phyloP scores from a whole-genome alignment of 2,888 invertebrate genomes.

The Microctonus aethiopoides region DNA sequence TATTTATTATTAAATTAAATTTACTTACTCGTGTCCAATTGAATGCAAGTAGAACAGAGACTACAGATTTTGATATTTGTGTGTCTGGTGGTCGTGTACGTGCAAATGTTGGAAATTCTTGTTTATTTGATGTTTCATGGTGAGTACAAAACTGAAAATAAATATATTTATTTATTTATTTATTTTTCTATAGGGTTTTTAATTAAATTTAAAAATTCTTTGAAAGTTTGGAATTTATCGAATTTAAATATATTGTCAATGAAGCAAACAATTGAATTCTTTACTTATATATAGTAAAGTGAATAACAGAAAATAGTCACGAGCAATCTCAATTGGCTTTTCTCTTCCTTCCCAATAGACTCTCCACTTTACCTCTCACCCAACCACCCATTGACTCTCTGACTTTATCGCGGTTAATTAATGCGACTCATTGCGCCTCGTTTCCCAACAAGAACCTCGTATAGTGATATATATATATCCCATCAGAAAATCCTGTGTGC shows the following conservation, averaged over 20 bases:
- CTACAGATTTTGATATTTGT: conserved; percentile 92
- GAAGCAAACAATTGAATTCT: background rate
- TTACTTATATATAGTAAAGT: background rate
- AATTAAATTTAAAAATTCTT: background rate
- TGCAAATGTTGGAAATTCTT: conserved; percentile 89
- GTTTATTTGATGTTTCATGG: conserved; percentile 88
- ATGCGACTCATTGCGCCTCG: conserved; percentile 12
- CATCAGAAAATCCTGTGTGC: background rate
- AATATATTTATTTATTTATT: conserved; percentile 31
- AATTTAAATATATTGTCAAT: background rate
- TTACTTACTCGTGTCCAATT: conserved; percentile 87
- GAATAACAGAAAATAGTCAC: background rate
- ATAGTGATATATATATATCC: too few relatives aligned
- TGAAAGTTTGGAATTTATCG: background rate
- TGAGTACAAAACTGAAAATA: conserved; percentile 87
- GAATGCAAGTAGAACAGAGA: conserved; percentile 84
- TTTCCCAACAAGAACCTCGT: background rate
- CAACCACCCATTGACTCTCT: background rate
- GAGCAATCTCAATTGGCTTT: background rate
- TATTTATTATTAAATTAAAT: background rate
- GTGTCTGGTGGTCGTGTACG: conserved; percentile 92
- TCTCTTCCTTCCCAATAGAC: conserved; percentile 3
- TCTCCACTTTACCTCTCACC: background rate
- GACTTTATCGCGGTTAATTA: conserved; percentile 15
- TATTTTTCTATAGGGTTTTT: background rate